Evolutionary conservation across 2,113 vertebrate genomes (phyloP).

Genomic region (Bufo gargarizans): DNA sequence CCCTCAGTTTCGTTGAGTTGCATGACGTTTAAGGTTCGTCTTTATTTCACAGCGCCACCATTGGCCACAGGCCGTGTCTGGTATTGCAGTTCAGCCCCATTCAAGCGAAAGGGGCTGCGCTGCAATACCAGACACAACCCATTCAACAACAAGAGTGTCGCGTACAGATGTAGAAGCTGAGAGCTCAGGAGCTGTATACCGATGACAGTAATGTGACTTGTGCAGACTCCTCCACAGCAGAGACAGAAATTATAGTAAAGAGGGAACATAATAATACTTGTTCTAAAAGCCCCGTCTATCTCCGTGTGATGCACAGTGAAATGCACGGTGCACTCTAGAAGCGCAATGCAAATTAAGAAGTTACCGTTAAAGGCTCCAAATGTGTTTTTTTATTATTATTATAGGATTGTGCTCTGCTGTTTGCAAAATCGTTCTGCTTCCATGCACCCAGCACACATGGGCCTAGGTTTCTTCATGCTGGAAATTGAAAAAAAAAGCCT

Average conservation of each 20-base stretch:
- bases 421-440: conserved; percentile 32
- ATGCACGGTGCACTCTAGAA: conserved; percentile 28
- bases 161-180: not conserved
- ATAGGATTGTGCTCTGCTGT: conserved; percentile 22
- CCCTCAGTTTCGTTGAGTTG: no score
- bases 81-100: not conserved
- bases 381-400: conserved; percentile 35
- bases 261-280: not conserved
- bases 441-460: conserved; percentile 21
- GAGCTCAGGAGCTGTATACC: not conserved
- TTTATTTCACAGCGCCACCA: not conserved
- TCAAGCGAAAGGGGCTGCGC: not conserved
- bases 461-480: not conserved
- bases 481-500: not conserved
- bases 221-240: not conserved
- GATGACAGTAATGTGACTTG: not conserved
- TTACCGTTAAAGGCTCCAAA: conserved; percentile 27
- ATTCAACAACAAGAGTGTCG: not conserved
- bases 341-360: conserved; percentile 35
- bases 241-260: not conserved
- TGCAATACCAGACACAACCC: not conserved
- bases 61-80: not conserved
- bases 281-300: not conserved
- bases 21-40: no score
- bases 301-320: conserved; percentile 17